These are phyloP conservation scores for Acinonyx jubatus DNA, from an alignment of 2,113 vertebrate genomes.

Conservation along the genomic window DNA sequence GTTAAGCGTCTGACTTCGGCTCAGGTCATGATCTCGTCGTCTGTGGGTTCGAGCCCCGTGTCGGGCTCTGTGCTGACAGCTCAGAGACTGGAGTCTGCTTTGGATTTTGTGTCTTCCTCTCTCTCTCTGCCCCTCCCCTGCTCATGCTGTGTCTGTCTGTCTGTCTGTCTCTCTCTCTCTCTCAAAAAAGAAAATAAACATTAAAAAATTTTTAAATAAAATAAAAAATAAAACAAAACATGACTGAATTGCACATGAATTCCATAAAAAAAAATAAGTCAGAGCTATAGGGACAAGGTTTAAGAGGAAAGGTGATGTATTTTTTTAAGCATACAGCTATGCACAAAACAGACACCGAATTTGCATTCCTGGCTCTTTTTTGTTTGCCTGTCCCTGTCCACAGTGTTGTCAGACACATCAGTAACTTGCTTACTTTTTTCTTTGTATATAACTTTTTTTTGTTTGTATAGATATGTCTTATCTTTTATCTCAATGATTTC, in stretches of 20 bases:
- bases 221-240: too few species aligned
- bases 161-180: too few species aligned
- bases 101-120: too few species aligned
- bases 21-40: too few species aligned
- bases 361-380: constrained; percentile 19
- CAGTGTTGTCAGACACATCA: background rate
- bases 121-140: too few species aligned
- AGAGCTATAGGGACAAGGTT: background rate
- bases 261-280: background rate
- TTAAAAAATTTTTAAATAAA: too few species aligned
- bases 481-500: constrained; percentile 28
- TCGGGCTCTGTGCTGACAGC: too few species aligned
- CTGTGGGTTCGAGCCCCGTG: too few species aligned
- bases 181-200: too few species aligned
- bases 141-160: too few species aligned
- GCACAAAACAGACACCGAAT: background rate
- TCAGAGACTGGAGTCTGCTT: too few species aligned
- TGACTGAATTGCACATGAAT: background rate
- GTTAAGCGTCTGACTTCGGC: too few species aligned
- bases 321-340: background rate
- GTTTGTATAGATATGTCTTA: background rate
- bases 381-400: background rate
- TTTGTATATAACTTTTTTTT: background rate
- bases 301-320: background rate
- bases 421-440: background rate